Conservation (phyloP, 2,888 invertebrate species). For the Lumbricus terrestris region DNA sequence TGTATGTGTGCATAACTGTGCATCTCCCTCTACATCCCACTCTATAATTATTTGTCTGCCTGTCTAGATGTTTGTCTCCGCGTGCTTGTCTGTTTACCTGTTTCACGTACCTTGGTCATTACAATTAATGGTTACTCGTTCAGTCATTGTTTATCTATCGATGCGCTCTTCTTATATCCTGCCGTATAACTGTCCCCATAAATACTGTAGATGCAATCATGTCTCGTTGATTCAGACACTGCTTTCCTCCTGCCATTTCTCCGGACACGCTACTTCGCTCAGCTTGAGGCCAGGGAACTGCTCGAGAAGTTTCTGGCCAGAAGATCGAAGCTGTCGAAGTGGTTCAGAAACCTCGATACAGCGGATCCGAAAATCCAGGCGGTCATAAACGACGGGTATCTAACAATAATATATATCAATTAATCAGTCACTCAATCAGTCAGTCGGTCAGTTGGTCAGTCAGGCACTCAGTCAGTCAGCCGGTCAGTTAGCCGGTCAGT, state of each 20-base stretch:
- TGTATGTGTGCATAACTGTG: too few species aligned
- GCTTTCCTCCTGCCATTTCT: slow-evolving; percentile 41
- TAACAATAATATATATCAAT: not conserved
- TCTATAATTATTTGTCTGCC: not conserved
- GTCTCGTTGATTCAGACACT: slow-evolving; percentile 34
- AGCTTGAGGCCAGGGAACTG: slow-evolving; percentile 40
- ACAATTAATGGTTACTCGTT: too few species aligned
- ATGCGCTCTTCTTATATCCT: not conserved
- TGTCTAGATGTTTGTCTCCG: not conserved
- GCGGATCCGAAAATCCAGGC: slow-evolving; percentile 23
- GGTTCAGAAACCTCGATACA: slow-evolving; percentile 34
- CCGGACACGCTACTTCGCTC: slow-evolving; percentile 42
- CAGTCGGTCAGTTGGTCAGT: not conserved
- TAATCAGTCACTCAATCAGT: not conserved
- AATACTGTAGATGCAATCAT: too few species aligned
- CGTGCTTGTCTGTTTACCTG: not conserved
- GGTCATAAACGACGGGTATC: slow-evolving; percentile 36
- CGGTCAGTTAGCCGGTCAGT: too few species aligned
- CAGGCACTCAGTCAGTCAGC: too few species aligned
- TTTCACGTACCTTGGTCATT: not conserved
- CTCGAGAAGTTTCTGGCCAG: slow-evolving; percentile 40
- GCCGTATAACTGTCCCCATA: not conserved
- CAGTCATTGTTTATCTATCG: not conserved
- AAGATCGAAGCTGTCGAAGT: slow-evolving; percentile 26
- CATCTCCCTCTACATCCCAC: not conserved